A percentile compares a stretch with the other conserved stretches of the same genome.
phyloP scores from a whole-genome alignment of 2,113 vertebrate genomes.

The Mugil cephalus region DNA sequence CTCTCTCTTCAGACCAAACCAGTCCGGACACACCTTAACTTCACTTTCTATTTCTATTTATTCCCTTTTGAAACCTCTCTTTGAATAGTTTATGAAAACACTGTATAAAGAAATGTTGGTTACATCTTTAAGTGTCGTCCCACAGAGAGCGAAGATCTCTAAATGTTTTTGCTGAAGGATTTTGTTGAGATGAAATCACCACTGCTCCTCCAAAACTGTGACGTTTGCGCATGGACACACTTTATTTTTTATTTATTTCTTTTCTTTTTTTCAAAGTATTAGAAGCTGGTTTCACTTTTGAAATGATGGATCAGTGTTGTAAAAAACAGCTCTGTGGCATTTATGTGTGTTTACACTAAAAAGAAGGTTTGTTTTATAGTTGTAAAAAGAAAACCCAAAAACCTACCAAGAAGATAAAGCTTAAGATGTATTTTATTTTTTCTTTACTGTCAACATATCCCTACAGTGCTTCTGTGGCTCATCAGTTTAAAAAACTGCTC shows the following conservation, averaged over 20 bases:
- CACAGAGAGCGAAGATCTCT: neutral
- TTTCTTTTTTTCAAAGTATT: neutral
- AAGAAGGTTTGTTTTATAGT: neutral
- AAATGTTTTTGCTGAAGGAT: too few relatives aligned
- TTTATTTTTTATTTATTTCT: too few relatives aligned
- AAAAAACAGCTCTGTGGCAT: neutral
- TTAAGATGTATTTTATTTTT: too few relatives aligned
- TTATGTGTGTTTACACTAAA: conserved; percentile 2
- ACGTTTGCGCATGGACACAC: neutral
- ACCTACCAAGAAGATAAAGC: too few relatives aligned
- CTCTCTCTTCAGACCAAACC: conserved; percentile 59
- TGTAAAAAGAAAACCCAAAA: too few relatives aligned
- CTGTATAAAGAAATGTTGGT: conserved; percentile 7
- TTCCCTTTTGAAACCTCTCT: conserved; percentile 3
- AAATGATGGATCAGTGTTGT: neutral
- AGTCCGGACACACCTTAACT: conserved; percentile 48
- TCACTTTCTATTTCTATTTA: conserved; percentile 28
- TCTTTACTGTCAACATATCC: too few relatives aligned
- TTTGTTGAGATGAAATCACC: neutral
- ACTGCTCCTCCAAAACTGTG: neutral
- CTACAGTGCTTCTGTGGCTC: too few relatives aligned
- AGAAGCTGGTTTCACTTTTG: neutral
- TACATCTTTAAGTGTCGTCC: conserved; percentile 4
- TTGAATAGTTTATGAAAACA: conserved; percentile 32
- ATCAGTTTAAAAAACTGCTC: too few relatives aligned